Evolutionary conservation across 2,113 vertebrate species (phyloP).

Genomic region (Spea multiplicata): DNA sequence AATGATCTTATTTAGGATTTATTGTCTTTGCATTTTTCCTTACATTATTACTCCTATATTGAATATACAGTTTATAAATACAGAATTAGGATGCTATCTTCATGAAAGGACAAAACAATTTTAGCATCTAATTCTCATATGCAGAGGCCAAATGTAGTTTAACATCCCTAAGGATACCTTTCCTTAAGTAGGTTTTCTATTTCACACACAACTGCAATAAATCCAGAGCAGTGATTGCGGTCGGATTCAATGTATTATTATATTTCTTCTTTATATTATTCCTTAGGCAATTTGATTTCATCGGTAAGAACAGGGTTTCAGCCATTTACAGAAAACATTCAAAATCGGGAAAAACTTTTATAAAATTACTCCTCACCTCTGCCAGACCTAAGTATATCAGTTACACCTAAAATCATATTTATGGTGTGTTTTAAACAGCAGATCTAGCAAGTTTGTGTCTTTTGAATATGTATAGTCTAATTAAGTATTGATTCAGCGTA

Average conservation of each 20-base stretch:
- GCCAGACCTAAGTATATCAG: neutral
- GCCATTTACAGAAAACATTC: neutral
- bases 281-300: neutral
- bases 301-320: neutral
- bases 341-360: neutral
- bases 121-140: constrained; percentile 6
- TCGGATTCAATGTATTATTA: neutral
- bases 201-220: constrained; percentile 1
- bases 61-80: constrained; percentile 18
- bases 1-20: constrained; percentile 29
- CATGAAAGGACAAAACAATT: constrained; percentile 17
- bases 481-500: neutral
- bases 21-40: constrained; percentile 26
- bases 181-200: constrained; percentile 9
- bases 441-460: neutral
- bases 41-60: constrained; percentile 30
- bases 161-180: constrained; percentile 17
- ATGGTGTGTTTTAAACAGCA: neutral
- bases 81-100: constrained; percentile 22
- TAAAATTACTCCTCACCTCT: neutral
- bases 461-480: neutral
- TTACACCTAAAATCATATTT: constrained; percentile 2
- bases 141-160: constrained; percentile 15
- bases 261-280: constrained; percentile 4
- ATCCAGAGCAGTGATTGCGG: constrained; percentile 1